Percentiles rank a stretch among this genome's conserved stretches.
phyloP scores from a whole-genome alignment of 2,113 vertebrate species.

The Carassius auratus region DNA sequence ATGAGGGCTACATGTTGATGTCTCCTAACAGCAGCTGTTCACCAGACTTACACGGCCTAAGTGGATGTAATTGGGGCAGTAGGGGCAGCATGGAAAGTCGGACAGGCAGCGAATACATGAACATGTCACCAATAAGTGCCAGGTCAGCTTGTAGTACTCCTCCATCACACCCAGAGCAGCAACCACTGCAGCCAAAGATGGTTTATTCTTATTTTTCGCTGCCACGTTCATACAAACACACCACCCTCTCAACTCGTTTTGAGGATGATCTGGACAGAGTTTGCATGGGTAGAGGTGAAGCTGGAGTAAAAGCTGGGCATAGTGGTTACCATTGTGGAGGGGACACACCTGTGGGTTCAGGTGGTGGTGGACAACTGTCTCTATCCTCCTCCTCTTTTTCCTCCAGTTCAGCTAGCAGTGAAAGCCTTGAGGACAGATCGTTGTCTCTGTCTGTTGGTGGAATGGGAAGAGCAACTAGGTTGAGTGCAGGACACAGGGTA shows the following conservation, averaged over 20 bases:
- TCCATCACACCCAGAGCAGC: conserved; percentile 73
- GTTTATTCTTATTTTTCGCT: conserved; percentile 78
- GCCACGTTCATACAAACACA: conserved; percentile 77
- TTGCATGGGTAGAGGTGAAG: conserved; percentile 54
- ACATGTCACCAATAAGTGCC: conserved; percentile 78
- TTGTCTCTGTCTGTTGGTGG: conserved; percentile 63
- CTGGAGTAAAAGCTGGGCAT: conserved; percentile 62
- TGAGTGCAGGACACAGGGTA: conserved; percentile 68
- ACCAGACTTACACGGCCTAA: conserved; percentile 72
- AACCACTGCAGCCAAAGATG: conserved; percentile 74
- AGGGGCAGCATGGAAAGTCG: conserved; percentile 71
- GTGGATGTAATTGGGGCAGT: conserved; percentile 69
- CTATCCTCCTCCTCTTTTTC: conserved; percentile 83
- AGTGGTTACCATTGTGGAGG: conserved; percentile 69
- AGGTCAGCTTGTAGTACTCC: conserved; percentile 75
- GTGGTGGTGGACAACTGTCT: conserved; percentile 70
- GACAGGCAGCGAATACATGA: conserved; percentile 78
- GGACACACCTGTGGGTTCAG: conserved; percentile 66
- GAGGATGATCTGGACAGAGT: conserved; percentile 73
- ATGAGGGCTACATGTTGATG: conserved; percentile 82
- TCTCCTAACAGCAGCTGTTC: conserved; percentile 78
- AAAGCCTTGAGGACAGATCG: conserved; percentile 81
- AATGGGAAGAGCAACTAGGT: conserved; percentile 68
- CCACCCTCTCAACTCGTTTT: conserved; percentile 68
- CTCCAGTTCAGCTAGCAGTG: conserved; percentile 82